Evolutionary conservation across 2,797 vertebrate genomes (phyloP), one percentile per base, ranked within the genome.

Genomic region (Furcifer pardalis): DNA sequence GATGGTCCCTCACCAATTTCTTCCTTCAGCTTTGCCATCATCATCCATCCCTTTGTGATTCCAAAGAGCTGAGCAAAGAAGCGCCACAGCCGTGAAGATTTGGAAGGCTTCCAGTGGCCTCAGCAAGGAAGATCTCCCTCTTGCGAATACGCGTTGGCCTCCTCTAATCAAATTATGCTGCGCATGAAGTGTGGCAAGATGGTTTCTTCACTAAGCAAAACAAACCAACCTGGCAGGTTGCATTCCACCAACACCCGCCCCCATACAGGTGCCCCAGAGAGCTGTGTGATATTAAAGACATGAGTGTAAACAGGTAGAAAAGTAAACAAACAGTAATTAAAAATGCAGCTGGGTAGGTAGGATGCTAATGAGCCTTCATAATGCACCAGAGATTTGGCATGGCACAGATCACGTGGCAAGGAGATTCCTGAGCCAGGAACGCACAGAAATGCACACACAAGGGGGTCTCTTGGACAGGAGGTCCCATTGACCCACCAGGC

Each of bases 401-500:
- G 6, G 13, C 2, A 19, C 1, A 46, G 62, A 7, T 19, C 0
- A 0, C 13, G 2, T 35, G 49, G 52, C 7, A 52, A 68, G 83
- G 21, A 0, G 46, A 35, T 52, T 76, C 2, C 0, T 0, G 5
- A 2, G 37, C 35, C 40, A 4, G 37, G 0, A n/a, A 12, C 1
- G 27, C 60, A 19, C 10, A 1, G 27, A n/a, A n/a, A n/a, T n/a
- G 32, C 25, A 2, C 5, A 13, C 3, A 0, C 13, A n/a, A 1
- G 32, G 9, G 9, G 5, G 35, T 27, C 46, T 49, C 46, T 49
- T 49, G 46, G 1, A 7, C 46, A 49, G 13, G 46, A 12, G 46
- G 7, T 49, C 13, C 46, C 13, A 12, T 7, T 49, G 46, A 7
- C 46, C 46, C 13, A 12, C 46, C 63, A 17, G 8, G 32, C 25